Conservation (phyloP, 2,113 vertebrate genomes). For the Bungarus multicinctus region DNA sequence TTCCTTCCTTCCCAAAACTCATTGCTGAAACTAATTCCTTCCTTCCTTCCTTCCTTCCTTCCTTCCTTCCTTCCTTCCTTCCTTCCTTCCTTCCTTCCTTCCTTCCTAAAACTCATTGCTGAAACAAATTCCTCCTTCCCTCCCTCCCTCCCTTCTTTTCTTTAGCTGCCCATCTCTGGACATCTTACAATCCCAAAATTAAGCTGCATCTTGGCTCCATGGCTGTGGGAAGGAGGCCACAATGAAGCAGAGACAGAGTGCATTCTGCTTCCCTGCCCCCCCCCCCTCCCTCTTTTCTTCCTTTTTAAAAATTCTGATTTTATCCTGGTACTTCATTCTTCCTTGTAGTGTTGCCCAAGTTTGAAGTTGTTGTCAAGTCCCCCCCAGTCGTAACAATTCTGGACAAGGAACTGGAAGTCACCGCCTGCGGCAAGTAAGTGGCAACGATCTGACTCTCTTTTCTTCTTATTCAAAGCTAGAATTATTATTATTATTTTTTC, state of each 20-base stretch:
- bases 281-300: background rate
- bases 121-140: too few species aligned
- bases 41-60: too few species aligned
- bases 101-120: too few species aligned
- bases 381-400: conserved; percentile 64
- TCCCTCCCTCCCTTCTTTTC: background rate
- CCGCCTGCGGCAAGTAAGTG: conserved; percentile 42
- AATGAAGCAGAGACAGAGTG: too few species aligned
- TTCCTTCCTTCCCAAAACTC: too few species aligned
- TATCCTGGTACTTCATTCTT: conserved; percentile 26
- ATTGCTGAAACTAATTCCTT: too few species aligned
- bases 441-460: background rate
- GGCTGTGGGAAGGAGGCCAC: background rate
- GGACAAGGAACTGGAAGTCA: conserved; percentile 48
- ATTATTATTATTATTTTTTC: background rate
- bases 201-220: background rate
- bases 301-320: background rate
- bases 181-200: background rate
- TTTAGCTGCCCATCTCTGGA: background rate
- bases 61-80: too few species aligned
- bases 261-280: fast-evolving
- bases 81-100: too few species aligned
- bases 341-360: conserved; percentile 69
- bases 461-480: too few species aligned
- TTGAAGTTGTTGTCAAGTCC: conserved; percentile 62